Base-by-base conservation (phyloP, 2,113 vertebrate species). In the Serilophus lunatus region DNA sequence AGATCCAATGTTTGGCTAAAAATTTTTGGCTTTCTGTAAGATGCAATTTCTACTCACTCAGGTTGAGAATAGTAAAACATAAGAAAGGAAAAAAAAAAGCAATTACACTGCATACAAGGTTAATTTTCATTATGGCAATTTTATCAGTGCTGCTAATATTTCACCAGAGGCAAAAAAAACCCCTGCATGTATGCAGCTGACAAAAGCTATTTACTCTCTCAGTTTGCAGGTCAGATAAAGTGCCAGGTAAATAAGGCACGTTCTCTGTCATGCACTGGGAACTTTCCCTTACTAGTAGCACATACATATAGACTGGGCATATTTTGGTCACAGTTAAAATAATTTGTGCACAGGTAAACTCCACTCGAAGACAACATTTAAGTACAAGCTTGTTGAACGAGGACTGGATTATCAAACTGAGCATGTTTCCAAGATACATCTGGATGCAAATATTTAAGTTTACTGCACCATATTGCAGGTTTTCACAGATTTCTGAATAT, bases 51-150 rank as follows among this genome's bases (percentile, higher is more conserved):
- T 66, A 63, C 66, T 44, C 4, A 36, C 18, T 44, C 28, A 47
- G 63, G 61, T 13, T 2, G 29, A 87, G 23, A 38, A 66, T n/a
- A 47, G 35, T 35, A 61, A 53, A 69, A 49, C 75, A 6, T 9
- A 28, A 6, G 19, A 63, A n/a, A n/a, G n/a, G n/a, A n/a, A 2
- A 2, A 5, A 54, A 17, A 13, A 12, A 24, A 0, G 6, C 44
- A 61, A 61, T n/a, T 71, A 57, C 3, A 20, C 3, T 60, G 25
- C 44, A 51, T 25, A n/a, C 35, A 64, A 66, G 15, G 12, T 54
- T 88, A 24, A 88, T 36, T 10, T 35, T 68, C 44, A 81, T 56
- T 40, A 44, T 7, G 10, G 19, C 60, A 60, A 84, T 38, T 57
- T 47, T 28, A 69, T 42, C 19, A 47, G 4, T 35, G 40, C 25